Evolutionary conservation across 2,113 vertebrate genomes (phyloP).

Genomic region (Mobula birostris): DNA sequence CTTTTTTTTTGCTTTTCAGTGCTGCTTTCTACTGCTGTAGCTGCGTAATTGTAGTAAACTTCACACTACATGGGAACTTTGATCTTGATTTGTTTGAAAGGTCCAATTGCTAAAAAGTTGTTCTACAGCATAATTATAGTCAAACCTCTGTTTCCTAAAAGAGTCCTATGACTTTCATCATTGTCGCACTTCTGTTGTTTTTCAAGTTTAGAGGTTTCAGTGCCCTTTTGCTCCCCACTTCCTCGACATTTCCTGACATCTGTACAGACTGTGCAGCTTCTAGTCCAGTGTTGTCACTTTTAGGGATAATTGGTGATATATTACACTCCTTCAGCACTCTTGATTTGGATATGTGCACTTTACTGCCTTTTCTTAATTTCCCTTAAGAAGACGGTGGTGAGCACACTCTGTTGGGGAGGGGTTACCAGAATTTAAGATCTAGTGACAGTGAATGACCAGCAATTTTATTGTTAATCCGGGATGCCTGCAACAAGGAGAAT

Average conservation of each 20-base stretch:
- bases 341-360: neutral
- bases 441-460: too few relatives aligned
- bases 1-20: too few relatives aligned
- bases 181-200: neutral
- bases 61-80: neutral
- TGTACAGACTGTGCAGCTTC: neutral
- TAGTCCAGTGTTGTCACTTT: neutral
- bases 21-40: neutral
- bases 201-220: neutral
- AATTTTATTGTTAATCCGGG: too few relatives aligned
- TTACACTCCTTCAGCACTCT: neutral
- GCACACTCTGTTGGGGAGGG: too few relatives aligned
- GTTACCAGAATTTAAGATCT: too few relatives aligned
- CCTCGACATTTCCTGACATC: neutral
- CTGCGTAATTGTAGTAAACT: neutral
- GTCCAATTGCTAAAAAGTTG: neutral
- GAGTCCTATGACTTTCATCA: neutral
- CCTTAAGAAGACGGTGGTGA: too few relatives aligned
- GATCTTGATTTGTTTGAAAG: neutral
- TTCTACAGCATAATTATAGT: neutral
- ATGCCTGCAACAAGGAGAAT: too few relatives aligned
- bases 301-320: neutral
- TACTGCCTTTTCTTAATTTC: too few relatives aligned
- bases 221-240: neutral
- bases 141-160: neutral